Evolutionary conservation across 2,113 vertebrate genomes (phyloP).

Genomic region (human (Homo sapiens)): GRCh38 chr4:189590501-189591000

Average conservation of each 20-base stretch:
- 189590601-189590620: not conserved
- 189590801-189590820: not conserved
- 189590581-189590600: constrained; percentile 51
- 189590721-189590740: not conserved
- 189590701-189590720: not conserved
- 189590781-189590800: not conserved
- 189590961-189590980: not conserved
- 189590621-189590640: not conserved
- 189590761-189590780: not conserved
- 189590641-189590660: constrained; percentile 53
- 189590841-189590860: not conserved
- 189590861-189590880: not conserved
- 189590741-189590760: not conserved
- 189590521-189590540: constrained; percentile 73
- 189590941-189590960: not conserved
- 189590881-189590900: not conserved
- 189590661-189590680: not conserved
- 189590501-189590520: constrained; percentile 64
- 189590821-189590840: not conserved
- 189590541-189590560: constrained; percentile 70
- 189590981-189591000: not conserved
- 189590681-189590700: not conserved
- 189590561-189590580: constrained; percentile 58
- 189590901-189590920: not conserved
- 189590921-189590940: constrained; percentile 28